phyloP scores from a whole-genome alignment of 2,113 vertebrate genomes.

The pig (Sus scrofa) region T2T-Sscrofa CM000815.6:126466001-126466500 shows the following conservation, averaged over 20 bases:
- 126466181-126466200: no score
- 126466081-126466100: not conserved
- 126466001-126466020: not conserved
- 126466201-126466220: no score
- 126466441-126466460: constrained; percentile 58
- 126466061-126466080: not conserved
- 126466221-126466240: no score
- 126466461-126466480: not conserved
- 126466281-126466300: no score
- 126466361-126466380: constrained; percentile 36
- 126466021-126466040: not conserved
- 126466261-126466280: no score
- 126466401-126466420: not conserved
- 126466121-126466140: no score
- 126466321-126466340: no score
- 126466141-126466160: no score
- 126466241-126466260: no score
- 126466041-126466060: not conserved
- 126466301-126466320: no score
- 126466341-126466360: not conserved
- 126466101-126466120: no score
- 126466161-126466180: no score
- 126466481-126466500: constrained; percentile 43
- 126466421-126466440: constrained; percentile 10
- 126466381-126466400: not conserved